A percentile compares a stretch with the other conserved stretches of the same genome.
phyloP scores from a whole-genome alignment of 2,797 vertebrate genomes.

The Phrynocephalus guinanensis region DNA sequence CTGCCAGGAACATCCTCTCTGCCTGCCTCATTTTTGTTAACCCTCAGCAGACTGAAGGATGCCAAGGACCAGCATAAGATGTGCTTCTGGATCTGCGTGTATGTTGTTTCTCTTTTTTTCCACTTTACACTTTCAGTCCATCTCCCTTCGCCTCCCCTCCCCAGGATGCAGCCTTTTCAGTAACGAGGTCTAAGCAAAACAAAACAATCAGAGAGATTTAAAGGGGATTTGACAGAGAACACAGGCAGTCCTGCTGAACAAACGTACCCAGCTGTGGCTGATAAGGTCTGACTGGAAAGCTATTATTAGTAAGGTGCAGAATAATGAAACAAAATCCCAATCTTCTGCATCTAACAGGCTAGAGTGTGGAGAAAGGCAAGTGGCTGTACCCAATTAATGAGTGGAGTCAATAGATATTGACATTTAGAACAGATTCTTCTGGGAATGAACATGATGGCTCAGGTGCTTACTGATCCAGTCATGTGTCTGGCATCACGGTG shows the following conservation, averaged over 20 bases:
- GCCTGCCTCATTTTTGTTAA: conserved; percentile 53
- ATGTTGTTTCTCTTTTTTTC: neutral
- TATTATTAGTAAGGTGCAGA: neutral
- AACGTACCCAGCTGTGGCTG: neutral
- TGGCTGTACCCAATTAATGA: accelerated
- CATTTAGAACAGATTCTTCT: neutral
- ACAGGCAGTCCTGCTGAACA: neutral
- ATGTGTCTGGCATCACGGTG: neutral
- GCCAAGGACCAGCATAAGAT: conserved; percentile 12
- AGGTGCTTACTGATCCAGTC: neutral
- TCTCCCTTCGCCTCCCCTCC: neutral
- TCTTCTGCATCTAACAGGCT: neutral
- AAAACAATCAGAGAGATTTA: neutral
- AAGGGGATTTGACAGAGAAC: neutral
- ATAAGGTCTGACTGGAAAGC: neutral
- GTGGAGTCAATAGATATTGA: neutral
- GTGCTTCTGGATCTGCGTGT: neutral
- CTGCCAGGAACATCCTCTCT: conserved; percentile 37
- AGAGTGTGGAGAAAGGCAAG: neutral
- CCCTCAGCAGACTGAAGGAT: conserved; percentile 54
- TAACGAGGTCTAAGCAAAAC: accelerated
- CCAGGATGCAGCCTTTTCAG: neutral
- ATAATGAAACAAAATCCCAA: neutral
- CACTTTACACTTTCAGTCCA: neutral
- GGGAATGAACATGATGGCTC: accelerated